Percentiles rank a stretch among this genome's conserved stretches.
phyloP scores from a whole-genome alignment of 2,113 vertebrate genomes.

The Hippopotamus amphibius region DNA sequence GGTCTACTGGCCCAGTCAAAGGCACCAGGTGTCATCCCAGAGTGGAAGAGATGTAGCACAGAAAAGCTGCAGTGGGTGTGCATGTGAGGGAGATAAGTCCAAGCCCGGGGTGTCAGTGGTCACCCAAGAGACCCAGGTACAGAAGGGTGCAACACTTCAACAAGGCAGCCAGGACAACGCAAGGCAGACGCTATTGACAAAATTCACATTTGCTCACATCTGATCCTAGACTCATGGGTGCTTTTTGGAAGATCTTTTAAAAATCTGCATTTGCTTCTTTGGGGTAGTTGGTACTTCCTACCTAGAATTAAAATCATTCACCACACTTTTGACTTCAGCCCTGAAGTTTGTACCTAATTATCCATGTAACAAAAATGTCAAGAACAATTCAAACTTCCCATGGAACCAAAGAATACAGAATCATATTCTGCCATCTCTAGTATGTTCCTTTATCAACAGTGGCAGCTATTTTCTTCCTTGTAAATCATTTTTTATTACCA shows the following conservation, averaged over 20 bases:
- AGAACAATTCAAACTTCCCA: background rate
- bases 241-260: background rate
- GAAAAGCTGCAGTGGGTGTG: background rate
- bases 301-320: conserved; percentile 14
- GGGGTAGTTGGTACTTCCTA: background rate
- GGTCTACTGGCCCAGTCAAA: background rate
- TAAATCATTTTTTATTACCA: background rate
- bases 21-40: background rate
- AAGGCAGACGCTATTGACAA: background rate
- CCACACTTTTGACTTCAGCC: background rate
- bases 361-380: background rate
- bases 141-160: background rate
- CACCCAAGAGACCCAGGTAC: background rate
- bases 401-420: background rate
- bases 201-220: background rate
- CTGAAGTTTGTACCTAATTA: background rate
- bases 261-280: background rate
- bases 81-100: background rate
- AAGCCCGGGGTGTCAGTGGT: background rate
- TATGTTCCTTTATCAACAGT: background rate
- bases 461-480: background rate
- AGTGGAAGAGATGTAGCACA: background rate
- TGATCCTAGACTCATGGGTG: background rate
- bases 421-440: background rate
- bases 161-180: too few relatives aligned